Conservation (phyloP, 2,113 vertebrate genomes). For the Edolisoma coerulescens region DNA sequence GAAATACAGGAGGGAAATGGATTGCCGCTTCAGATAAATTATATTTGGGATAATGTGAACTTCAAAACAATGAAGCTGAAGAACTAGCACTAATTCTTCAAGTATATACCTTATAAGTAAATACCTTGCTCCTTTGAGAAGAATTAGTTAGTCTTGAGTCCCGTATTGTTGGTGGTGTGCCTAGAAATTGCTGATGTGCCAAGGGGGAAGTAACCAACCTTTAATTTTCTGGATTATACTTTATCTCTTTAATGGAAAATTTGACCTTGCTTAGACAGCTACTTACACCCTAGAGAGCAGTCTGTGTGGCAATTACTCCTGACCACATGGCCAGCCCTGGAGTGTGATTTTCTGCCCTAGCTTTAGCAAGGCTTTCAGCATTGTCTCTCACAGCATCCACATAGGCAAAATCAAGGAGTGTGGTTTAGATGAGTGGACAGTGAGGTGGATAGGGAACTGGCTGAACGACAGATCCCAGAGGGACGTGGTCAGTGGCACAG, state of each 20-base stretch:
- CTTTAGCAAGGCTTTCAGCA: not conserved
- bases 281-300: not conserved
- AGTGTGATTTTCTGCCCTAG: not conserved
- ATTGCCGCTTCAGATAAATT: not conserved
- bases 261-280: not conserved
- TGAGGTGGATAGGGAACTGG: not conserved
- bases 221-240: not conserved
- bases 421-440: not conserved
- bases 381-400: not conserved
- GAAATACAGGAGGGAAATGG: not conserved
- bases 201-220: not conserved
- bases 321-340: not conserved
- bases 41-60: not conserved
- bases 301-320: not conserved
- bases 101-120: not conserved
- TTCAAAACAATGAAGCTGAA: not conserved
- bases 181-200: not conserved
- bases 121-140: not conserved
- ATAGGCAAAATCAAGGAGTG: not conserved
- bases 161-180: rapidly evolving
- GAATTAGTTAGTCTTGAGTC: not conserved
- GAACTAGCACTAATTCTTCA: not conserved
- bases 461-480: too few relatives aligned
- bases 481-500: not conserved
- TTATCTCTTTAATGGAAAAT: not conserved